phyloP scores from a whole-genome alignment of 2,888 invertebrate species.

The Xestia xanthographa region DNA sequence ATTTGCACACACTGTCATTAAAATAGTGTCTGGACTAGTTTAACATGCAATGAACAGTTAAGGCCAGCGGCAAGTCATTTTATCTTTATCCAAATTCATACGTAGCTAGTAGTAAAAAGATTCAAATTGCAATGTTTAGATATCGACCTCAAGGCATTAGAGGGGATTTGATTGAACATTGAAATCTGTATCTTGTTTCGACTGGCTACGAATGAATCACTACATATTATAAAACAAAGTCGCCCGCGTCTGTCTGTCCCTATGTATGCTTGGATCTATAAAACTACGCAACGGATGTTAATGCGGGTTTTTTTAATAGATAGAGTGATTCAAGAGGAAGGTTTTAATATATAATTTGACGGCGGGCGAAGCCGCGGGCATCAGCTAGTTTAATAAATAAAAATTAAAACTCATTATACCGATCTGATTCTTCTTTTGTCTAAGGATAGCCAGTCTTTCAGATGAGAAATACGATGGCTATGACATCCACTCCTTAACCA shows the following conservation, averaged over 20 bases:
- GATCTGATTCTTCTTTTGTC: background rate
- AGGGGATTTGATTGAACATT: background rate
- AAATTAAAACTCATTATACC: too few species aligned
- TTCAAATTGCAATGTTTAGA: background rate
- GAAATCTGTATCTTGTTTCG: background rate
- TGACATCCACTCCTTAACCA: conserved; percentile 39
- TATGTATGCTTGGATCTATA: too few species aligned
- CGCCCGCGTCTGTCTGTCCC: too few species aligned
- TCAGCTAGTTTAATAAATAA: too few species aligned
- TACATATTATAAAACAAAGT: too few species aligned
- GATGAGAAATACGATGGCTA: conserved; percentile 44
- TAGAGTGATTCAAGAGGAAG: too few species aligned
- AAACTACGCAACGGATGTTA: too few species aligned
- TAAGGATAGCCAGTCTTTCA: conserved; percentile 17
- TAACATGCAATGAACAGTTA: background rate
- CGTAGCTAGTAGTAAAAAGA: background rate
- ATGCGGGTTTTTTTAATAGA: too few species aligned
- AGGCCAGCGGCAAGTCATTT: background rate
- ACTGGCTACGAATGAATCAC: too few species aligned
- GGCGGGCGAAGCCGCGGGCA: too few species aligned
- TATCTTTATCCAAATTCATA: background rate
- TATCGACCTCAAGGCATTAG: too few species aligned
- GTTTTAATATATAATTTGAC: too few species aligned
- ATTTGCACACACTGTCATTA: background rate
- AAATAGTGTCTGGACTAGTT: background rate